Evolutionary conservation across 2,888 invertebrate genomes (phyloP).

Genomic region (Sacculina carcini): DNA sequence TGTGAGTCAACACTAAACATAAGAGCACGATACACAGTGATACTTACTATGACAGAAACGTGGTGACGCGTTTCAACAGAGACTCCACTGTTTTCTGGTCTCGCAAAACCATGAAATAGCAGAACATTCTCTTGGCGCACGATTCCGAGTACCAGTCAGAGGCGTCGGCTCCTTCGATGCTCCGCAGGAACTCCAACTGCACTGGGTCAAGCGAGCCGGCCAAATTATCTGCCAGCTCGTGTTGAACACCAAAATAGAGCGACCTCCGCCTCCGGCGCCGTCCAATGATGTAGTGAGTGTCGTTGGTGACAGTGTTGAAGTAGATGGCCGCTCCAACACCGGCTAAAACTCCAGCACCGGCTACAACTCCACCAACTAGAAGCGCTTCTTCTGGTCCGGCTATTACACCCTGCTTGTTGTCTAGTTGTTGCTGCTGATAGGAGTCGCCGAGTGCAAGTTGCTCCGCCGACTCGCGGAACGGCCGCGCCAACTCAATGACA

Average conservation of each 20-base stretch:
- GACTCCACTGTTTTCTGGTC: neutral
- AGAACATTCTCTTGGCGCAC: neutral
- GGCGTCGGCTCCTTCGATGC: neutral
- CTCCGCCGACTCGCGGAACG: neutral
- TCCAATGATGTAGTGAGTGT: slow-evolving; percentile 1
- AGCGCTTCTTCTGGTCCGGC: neutral
- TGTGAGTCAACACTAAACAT: too few species aligned
- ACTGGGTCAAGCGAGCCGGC: neutral
- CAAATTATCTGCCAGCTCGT: neutral
- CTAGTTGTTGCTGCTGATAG: neutral
- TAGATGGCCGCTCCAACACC: neutral
- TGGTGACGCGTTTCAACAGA: neutral
- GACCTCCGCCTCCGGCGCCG: neutral
- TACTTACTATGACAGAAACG: slow-evolving; percentile 1
- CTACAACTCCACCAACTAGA: neutral
- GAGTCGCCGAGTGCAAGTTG: neutral
- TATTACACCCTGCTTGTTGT: neutral
- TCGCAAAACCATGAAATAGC: neutral
- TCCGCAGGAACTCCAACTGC: neutral
- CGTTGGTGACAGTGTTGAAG: neutral
- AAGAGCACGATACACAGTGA: too few species aligned
- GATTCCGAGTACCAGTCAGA: neutral
- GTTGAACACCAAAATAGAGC: neutral
- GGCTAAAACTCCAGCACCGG: neutral
- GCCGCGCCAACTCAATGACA: neutral